phyloP scores from a whole-genome alignment of 2,113 vertebrate genomes.

The Upupa epops region DNA sequence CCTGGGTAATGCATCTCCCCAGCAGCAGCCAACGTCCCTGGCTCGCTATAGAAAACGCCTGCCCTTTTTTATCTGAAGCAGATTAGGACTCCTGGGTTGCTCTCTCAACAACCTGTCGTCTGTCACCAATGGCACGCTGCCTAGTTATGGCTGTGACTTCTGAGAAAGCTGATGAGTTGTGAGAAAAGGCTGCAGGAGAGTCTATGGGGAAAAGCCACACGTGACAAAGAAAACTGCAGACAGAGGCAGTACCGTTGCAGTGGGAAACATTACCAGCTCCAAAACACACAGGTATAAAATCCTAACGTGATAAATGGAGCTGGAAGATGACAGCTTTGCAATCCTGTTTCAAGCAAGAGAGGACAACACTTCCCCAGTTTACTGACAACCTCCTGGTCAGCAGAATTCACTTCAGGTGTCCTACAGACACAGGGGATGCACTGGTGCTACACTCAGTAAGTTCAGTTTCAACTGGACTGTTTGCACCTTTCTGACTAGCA shows the following conservation, averaged over 20 bases:
- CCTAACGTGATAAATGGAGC: background rate
- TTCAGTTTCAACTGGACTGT: background rate
- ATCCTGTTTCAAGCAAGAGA: background rate
- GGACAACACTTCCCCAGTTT: background rate
- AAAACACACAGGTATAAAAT: background rate
- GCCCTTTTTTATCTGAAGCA: background rate
- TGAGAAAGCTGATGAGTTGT: background rate
- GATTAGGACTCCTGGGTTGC: background rate
- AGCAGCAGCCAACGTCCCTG: background rate
- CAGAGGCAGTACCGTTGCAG: background rate
- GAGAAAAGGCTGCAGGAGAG: background rate
- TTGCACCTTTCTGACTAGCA: background rate
- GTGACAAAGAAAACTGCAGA: background rate
- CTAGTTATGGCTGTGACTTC: background rate
- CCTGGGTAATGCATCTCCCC: background rate
- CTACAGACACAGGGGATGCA: background rate
- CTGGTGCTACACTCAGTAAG: background rate
- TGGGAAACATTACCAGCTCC: background rate
- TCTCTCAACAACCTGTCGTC: background rate
- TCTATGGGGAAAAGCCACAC: background rate
- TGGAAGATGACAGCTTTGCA: background rate
- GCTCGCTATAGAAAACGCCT: background rate
- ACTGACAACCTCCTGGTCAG: background rate
- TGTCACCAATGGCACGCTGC: background rate
- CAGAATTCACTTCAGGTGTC: background rate